phyloP scores from a whole-genome alignment of 2,888 invertebrate species.

The Cancer borealis region DNA sequence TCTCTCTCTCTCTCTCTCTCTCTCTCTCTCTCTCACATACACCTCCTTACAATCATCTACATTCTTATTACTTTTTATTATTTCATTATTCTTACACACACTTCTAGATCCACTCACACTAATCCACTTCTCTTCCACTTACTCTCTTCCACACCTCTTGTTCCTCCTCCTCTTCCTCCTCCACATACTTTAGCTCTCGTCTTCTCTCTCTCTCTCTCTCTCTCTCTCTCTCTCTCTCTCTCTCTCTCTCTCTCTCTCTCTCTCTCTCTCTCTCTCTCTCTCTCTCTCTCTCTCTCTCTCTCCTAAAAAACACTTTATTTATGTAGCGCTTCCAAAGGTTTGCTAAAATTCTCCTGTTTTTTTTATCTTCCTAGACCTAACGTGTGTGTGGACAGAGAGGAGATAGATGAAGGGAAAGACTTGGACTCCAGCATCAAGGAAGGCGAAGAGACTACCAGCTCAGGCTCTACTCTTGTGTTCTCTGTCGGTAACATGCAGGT shows the following conservation, averaged over 20 bases:
- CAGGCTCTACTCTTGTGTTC: slow-evolving; percentile 68
- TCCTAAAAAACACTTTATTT: neutral
- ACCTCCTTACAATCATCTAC: no score
- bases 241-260: no score
- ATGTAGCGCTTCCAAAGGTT: no score
- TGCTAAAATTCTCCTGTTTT: no score
- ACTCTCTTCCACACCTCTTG: neutral
- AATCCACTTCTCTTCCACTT: no score
- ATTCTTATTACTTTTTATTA: no score
- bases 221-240: neutral
- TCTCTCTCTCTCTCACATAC: neutral
- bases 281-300: neutral
- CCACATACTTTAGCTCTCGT: no score
- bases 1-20: slow-evolving; percentile 11
- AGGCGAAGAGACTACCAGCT: slow-evolving; percentile 79
- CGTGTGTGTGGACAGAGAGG: slow-evolving; percentile 84
- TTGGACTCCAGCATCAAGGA: slow-evolving; percentile 79
- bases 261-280: no score
- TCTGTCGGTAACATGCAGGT: slow-evolving; percentile 77
- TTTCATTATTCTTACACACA: no score
- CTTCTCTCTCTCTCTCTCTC: neutral
- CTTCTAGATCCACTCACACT: no score
- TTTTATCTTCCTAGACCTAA: slow-evolving; percentile 81
- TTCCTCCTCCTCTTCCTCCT: neutral
- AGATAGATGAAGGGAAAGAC: slow-evolving; percentile 79